Evolutionary conservation across 2,888 invertebrate genomes (phyloP).

Genomic region (Ophioninae sp.): DNA sequence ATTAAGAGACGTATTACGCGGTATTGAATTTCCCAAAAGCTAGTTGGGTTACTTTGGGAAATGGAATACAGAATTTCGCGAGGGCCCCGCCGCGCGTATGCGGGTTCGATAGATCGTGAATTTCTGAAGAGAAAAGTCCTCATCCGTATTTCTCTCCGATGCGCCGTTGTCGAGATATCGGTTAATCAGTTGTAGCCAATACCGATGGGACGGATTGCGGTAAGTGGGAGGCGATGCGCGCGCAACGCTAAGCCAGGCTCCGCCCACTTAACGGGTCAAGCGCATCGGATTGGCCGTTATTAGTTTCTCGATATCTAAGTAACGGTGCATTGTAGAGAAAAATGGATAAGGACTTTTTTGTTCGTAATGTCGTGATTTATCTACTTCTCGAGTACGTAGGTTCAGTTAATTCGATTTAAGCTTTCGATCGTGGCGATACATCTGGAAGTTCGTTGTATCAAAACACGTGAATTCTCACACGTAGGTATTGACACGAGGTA

Average conservation of each 20-base stretch:
- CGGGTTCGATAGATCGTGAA: neutral
- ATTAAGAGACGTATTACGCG: slow-evolving; percentile 10
- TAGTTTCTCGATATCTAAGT: neutral
- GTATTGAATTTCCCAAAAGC: neutral
- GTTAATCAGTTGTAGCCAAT: neutral
- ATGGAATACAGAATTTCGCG: neutral
- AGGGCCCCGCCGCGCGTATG: neutral
- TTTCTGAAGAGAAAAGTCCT: neutral
- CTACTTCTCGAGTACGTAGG: neutral
- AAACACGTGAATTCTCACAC: neutral
- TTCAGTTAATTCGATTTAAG: slow-evolving; percentile 7
- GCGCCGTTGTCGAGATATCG: neutral
- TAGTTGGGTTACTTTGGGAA: neutral
- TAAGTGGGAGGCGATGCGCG: neutral
- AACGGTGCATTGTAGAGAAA: neutral
- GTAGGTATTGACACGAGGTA: neutral
- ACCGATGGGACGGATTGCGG: neutral
- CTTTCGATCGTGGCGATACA: slow-evolving; percentile 25
- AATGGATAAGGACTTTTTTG: neutral
- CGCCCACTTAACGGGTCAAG: neutral
- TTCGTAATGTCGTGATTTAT: neutral
- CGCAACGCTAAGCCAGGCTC: neutral
- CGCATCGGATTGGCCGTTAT: neutral
- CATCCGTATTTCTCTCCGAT: neutral
- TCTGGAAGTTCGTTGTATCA: slow-evolving; percentile 10